Percentiles rank a stretch among this genome's conserved stretches.
These are phyloP conservation scores for Gavia stellata DNA, from an alignment of 2,113 vertebrate species.

Conservation along the genomic window DNA sequence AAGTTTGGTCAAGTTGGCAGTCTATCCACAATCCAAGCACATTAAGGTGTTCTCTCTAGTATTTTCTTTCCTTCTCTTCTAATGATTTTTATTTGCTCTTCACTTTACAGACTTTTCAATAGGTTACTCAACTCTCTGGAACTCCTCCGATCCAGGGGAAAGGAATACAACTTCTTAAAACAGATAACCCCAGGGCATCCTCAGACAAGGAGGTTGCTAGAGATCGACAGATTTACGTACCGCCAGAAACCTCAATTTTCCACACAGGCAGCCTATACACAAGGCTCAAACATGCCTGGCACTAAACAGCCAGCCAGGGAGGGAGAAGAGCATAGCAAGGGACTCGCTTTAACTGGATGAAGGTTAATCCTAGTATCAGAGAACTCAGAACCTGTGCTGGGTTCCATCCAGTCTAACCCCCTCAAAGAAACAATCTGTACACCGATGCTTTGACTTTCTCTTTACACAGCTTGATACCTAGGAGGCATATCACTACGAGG, in stretches of 20 bases:
- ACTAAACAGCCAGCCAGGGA: not conserved
- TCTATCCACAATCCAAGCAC: not conserved
- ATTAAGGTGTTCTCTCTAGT: not conserved
- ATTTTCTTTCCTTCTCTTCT: not conserved
- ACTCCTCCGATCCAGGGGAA: not conserved
- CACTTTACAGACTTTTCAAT: not conserved
- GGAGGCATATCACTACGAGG: not conserved
- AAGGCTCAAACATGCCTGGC: not conserved
- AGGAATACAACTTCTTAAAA: not conserved
- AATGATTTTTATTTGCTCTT: not conserved
- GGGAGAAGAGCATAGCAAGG: not conserved
- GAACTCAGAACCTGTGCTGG: slow-evolving; percentile 15
- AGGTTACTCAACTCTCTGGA: not conserved
- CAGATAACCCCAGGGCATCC: not conserved
- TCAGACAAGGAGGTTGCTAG: not conserved
- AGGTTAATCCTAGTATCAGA: slow-evolving; percentile 52
- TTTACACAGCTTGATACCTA: not conserved
- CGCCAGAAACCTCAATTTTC: not conserved
- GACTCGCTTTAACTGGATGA: slow-evolving; percentile 57
- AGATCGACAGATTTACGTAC: not conserved
- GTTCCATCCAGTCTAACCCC: slow-evolving; percentile 33
- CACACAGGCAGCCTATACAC: not conserved
- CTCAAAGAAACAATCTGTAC: not conserved
- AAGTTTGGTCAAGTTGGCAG: accelerated
- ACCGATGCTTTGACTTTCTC: not conserved